Conservation (phyloP, 2,797 vertebrate genomes). For the Acrocephalus scirpaceus region DNA sequence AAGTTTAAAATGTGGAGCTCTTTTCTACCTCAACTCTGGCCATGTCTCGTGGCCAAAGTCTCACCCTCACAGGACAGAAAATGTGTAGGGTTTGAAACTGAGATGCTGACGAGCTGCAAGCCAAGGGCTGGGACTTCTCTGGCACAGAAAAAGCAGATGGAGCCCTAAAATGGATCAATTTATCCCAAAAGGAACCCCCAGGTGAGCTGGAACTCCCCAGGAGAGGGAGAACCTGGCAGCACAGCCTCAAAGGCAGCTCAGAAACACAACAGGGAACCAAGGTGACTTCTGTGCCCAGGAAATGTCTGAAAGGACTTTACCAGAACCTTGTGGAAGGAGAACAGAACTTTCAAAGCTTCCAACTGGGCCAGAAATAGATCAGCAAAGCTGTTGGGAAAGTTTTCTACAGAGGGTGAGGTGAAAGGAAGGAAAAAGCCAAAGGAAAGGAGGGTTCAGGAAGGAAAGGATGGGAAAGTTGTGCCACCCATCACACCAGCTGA, state of each 20-base stretch:
- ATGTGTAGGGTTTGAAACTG: neutral
- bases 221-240: neutral
- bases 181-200: neutral
- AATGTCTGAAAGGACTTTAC: neutral
- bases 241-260: neutral
- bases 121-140: neutral
- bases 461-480: neutral
- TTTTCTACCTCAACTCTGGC: neutral
- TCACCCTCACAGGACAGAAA: neutral
- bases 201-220: neutral
- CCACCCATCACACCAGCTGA: neutral
- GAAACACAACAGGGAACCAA: neutral
- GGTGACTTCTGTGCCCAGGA: neutral
- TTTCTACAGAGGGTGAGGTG: neutral
- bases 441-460: neutral
- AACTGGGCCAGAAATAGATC: neutral
- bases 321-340: neutral
- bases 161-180: neutral
- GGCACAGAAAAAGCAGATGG: neutral
- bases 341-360: neutral
- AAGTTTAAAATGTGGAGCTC: neutral
- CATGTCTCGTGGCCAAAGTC: neutral
- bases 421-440: neutral
- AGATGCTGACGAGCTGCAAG: neutral
- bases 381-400: neutral